These are phyloP conservation scores for Chionoecetes opilio DNA, from an alignment of 1,140 invertebrate genomes.

Conservation along the genomic window DNA sequence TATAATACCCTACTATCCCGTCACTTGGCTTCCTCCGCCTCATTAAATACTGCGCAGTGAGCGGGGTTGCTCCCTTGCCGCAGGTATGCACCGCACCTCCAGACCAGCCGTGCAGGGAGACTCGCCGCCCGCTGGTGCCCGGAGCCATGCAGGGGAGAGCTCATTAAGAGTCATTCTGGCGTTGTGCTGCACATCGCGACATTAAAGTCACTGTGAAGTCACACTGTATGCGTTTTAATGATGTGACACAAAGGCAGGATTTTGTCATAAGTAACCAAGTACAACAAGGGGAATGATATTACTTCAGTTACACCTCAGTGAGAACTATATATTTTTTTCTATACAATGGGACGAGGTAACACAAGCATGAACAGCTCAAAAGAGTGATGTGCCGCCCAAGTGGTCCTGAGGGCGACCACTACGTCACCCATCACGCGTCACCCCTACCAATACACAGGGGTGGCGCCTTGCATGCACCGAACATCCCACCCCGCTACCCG, in stretches of 20 bases:
- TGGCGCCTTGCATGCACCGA: neutral
- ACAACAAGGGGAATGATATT: neutral
- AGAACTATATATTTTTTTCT: neutral
- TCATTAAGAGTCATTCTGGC: neutral
- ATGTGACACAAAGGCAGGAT: no score
- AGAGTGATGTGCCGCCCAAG: neutral
- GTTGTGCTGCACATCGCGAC: neutral
- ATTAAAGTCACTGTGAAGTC: neutral
- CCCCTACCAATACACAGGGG: neutral
- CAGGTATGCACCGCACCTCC: neutral
- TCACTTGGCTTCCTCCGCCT: neutral
- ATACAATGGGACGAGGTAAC: neutral
- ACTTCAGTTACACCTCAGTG: neutral
- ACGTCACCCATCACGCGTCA: neutral
- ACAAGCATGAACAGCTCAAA: neutral
- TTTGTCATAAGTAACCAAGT: neutral
- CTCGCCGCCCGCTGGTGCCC: neutral
- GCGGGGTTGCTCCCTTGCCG: neutral
- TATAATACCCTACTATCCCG: conserved; percentile 3
- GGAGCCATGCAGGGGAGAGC: conserved; percentile 10
- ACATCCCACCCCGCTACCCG: neutral
- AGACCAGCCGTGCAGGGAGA: neutral
- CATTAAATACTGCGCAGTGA: neutral
- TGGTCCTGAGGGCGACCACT: neutral
- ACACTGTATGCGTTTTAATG: neutral